Conservation (phyloP, 2,797 vertebrate species). For the Numenius phaeopus region DNA sequence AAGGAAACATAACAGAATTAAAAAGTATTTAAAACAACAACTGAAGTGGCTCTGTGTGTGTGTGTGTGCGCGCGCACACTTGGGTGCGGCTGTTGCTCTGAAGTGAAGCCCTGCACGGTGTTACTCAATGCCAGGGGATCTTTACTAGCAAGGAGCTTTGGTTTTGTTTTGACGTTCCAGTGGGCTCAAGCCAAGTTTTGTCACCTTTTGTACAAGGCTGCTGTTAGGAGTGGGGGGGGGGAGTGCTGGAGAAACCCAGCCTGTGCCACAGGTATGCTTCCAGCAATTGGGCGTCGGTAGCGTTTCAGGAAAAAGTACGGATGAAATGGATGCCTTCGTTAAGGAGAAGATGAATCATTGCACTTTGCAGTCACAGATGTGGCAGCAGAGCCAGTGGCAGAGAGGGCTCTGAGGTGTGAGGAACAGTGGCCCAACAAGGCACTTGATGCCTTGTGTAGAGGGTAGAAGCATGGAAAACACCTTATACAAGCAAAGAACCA, state of each 20-base stretch:
- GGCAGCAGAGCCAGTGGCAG: neutral
- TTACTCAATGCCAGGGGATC: neutral
- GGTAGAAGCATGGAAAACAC: neutral
- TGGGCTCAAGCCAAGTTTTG: neutral
- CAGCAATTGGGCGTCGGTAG: too few species aligned
- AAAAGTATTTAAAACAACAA: neutral
- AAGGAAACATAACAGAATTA: neutral
- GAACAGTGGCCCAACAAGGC: neutral
- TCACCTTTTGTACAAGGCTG: neutral
- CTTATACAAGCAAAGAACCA: neutral
- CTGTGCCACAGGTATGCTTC: neutral
- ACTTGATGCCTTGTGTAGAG: neutral
- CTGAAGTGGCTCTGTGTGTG: neutral
- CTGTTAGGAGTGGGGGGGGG: neutral
- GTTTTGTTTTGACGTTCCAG: neutral
- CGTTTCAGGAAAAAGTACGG: neutral
- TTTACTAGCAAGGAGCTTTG: neutral
- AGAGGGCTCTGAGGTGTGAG: neutral
- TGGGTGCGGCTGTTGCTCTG: neutral
- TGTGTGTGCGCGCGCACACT: accelerated
- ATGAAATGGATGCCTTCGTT: neutral
- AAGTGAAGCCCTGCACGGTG: accelerated
- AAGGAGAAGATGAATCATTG: neutral
- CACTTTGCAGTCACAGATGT: neutral
- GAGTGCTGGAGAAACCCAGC: neutral